Evolutionary conservation across 1,140 invertebrate species (phyloP).

Genomic region (Drosophila hydei): DNA sequence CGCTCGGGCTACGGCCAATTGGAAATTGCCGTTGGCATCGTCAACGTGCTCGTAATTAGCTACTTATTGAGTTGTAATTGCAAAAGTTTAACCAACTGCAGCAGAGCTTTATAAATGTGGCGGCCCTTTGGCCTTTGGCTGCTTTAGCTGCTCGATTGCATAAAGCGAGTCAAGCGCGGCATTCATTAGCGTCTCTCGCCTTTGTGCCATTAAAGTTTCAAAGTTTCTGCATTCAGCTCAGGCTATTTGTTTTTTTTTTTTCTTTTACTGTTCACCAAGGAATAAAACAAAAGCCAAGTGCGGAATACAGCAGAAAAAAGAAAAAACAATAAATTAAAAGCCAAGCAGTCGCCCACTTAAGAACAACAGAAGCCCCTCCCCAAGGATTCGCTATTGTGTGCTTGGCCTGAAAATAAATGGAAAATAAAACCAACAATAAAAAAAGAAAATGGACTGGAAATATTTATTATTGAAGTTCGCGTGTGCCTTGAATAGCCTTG

Average conservation of each 20-base stretch:
- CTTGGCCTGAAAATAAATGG: conserved; percentile 23
- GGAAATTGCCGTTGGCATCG: conserved; percentile 28
- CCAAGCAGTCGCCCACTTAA: conserved; percentile 22
- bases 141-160: conserved; percentile 36
- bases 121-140: conserved; percentile 5
- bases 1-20: conserved; percentile 6
- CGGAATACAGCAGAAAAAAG: neutral
- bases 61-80: conserved; percentile 80
- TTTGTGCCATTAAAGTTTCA: conserved; percentile 41
- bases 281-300: conserved; percentile 42
- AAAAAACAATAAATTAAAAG: conserved; percentile 57
- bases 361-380: neutral
- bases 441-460: conserved; percentile 8
- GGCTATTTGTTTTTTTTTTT: neutral
- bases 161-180: conserved; percentile 15
- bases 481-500: neutral
- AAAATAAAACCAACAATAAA: neutral
- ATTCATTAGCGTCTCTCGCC: conserved; percentile 47
- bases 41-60: conserved; percentile 53
- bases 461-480: conserved; percentile 11
- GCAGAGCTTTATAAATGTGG: conserved; percentile 27
- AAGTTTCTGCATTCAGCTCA: conserved; percentile 45
- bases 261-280: conserved; percentile 9
- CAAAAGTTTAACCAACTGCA: conserved; percentile 73
- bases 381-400: conserved; percentile 9